A percentile compares a stretch with the other conserved stretches of the same genome.
Evolutionary conservation across 2,888 invertebrate genomes (phyloP).

Genomic region (Lasius fuliginosus): DNA sequence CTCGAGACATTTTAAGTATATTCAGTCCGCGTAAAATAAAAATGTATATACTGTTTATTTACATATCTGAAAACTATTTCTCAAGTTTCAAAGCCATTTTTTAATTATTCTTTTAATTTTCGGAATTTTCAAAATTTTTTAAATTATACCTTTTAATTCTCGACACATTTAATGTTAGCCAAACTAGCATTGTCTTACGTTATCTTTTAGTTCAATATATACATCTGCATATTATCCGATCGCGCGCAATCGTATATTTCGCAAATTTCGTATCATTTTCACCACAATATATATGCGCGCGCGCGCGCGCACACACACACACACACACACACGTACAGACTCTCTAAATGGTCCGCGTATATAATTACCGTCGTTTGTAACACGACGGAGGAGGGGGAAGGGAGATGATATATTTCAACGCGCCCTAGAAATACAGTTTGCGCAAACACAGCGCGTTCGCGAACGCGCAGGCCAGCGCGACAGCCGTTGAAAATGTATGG

Average conservation of each 20-base stretch:
- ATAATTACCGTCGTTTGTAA: slow-evolving; percentile 50
- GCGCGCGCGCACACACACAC: background rate
- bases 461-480: slow-evolving; percentile 12
- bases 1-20: slow-evolving; percentile 4
- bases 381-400: background rate
- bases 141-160: background rate
- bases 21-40: background rate
- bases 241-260: background rate
- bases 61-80: background rate
- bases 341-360: background rate
- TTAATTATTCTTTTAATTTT: background rate
- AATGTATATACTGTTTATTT: background rate
- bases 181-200: too few species aligned
- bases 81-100: background rate
- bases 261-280: slow-evolving; percentile 9
- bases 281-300: background rate
- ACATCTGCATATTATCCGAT: background rate
- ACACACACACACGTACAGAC: background rate
- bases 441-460: slow-evolving; percentile 27
- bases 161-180: too few species aligned
- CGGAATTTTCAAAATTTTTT: background rate
- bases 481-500: slow-evolving; percentile 53
- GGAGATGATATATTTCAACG: slow-evolving; percentile 45
- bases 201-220: too few species aligned
- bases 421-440: slow-evolving; percentile 39